These are phyloP conservation scores for Oeneis ivallda DNA, from an alignment of 2,888 invertebrate genomes.

Conservation along the genomic window DNA sequence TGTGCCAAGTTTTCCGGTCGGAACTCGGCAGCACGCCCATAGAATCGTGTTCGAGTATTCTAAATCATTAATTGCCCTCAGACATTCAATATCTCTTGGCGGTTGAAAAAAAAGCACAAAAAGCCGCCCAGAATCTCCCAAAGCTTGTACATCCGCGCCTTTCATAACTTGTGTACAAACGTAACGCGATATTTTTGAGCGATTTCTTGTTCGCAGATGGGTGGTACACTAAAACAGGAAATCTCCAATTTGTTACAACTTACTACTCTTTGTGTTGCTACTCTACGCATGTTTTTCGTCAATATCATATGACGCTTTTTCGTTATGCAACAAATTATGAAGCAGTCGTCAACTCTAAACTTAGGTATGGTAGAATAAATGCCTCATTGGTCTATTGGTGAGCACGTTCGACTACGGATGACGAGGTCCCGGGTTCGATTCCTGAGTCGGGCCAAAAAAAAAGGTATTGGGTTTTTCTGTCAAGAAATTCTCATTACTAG, in stretches of 20 bases:
- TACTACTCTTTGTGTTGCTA: constrained; percentile 58
- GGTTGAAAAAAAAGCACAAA: constrained; percentile 59
- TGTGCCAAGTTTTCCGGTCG: constrained; percentile 78
- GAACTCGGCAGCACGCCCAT: constrained; percentile 71
- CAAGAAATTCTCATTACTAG: no score
- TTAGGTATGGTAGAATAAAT: no score
- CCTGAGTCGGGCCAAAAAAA: no score
- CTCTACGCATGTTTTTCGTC: constrained; percentile 49
- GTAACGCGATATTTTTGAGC: constrained; percentile 76
- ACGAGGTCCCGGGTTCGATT: no score
- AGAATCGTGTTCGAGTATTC: constrained; percentile 46
- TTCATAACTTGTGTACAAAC: constrained; percentile 54
- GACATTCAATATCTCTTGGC: constrained; percentile 73
- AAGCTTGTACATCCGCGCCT: constrained; percentile 63
- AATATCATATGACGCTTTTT: constrained; percentile 47
- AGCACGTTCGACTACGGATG: no score
- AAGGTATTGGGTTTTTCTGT: no score
- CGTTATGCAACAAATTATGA: constrained; percentile 22
- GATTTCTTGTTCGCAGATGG: constrained; percentile 75
- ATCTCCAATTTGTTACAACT: constrained; percentile 70
- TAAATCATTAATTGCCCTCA: constrained; percentile 72
- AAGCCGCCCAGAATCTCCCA: constrained; percentile 63
- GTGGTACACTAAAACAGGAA: constrained; percentile 76
- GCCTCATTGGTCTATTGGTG: no score
- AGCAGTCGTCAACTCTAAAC: no score